Evolutionary conservation across 2,888 invertebrate genomes (phyloP).

Genomic region (Ormyrus pomaceus): DNA sequence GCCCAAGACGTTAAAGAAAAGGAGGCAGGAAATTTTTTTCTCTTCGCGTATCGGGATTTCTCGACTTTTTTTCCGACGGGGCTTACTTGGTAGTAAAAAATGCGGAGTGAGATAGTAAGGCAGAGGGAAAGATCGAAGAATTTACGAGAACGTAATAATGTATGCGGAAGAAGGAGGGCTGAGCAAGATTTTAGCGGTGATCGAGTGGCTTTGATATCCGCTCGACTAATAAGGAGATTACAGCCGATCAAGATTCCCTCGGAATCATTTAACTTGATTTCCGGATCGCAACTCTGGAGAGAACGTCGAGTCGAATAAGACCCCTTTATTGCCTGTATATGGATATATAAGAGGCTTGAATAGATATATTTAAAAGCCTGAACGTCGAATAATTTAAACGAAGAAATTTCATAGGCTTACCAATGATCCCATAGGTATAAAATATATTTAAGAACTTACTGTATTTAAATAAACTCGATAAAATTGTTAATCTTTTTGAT

Average conservation of each 20-base stretch:
- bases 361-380: not conserved
- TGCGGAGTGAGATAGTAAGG: no score
- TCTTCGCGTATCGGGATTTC: not conserved
- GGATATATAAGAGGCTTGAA: no score
- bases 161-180: not conserved
- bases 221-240: constrained; percentile 25
- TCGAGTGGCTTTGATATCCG: not conserved
- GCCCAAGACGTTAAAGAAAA: not conserved
- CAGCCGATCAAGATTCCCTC: not conserved
- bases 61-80: not conserved
- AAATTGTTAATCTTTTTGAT: not conserved
- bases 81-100: not conserved
- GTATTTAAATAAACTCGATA: not conserved
- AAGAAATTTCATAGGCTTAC: no score
- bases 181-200: not conserved
- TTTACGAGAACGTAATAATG: not conserved
- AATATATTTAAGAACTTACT: not conserved
- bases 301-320: not conserved
- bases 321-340: not conserved
- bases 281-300: not conserved
- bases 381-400: constrained; percentile 11
- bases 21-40: not conserved
- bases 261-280: constrained; percentile 20
- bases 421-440: no score
- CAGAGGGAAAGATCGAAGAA: not conserved